Percentiles rank a stretch among this genome's conserved stretches.
These are phyloP conservation scores for Alethe diademata DNA, from an alignment of 2,113 vertebrate genomes.

Conservation along the genomic window DNA sequence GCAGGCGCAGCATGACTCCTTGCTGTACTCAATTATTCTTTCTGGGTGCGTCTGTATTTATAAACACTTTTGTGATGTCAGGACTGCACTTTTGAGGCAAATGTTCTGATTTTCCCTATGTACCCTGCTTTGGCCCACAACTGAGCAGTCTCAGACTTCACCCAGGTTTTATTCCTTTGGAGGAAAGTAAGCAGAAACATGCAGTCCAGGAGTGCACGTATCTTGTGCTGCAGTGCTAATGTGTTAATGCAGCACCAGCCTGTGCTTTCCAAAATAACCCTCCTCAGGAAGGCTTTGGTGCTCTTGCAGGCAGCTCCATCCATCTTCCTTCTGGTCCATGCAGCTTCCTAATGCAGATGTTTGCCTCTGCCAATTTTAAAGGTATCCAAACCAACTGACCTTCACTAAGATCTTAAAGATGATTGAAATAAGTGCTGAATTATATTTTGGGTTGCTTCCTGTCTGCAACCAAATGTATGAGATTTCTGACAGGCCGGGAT, in stretches of 20 bases:
- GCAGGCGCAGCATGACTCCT: background rate
- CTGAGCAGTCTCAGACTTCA: background rate
- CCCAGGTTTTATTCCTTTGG: background rate
- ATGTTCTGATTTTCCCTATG: background rate
- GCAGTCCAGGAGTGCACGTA: accelerated
- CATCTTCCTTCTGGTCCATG: accelerated
- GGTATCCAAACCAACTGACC: background rate
- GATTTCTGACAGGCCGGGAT: background rate
- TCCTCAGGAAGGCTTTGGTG: background rate
- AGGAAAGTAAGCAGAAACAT: background rate
- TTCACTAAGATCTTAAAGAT: background rate
- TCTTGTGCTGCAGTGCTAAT: background rate
- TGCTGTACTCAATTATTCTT: background rate
- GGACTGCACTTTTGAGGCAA: background rate
- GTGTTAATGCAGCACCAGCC: background rate
- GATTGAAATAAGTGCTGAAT: background rate
- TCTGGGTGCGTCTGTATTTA: background rate
- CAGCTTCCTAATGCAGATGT: background rate
- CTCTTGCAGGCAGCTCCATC: background rate
- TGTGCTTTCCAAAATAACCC: background rate
- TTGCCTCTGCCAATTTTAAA: background rate
- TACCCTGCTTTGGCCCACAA: background rate
- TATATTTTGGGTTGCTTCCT: background rate
- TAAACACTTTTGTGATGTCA: background rate
- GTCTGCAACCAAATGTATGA: accelerated